A percentile compares a stretch with the other conserved stretches of the same genome.
phyloP scores from a whole-genome alignment of 2,797 vertebrate genomes.

The Podargus strigoides region DNA sequence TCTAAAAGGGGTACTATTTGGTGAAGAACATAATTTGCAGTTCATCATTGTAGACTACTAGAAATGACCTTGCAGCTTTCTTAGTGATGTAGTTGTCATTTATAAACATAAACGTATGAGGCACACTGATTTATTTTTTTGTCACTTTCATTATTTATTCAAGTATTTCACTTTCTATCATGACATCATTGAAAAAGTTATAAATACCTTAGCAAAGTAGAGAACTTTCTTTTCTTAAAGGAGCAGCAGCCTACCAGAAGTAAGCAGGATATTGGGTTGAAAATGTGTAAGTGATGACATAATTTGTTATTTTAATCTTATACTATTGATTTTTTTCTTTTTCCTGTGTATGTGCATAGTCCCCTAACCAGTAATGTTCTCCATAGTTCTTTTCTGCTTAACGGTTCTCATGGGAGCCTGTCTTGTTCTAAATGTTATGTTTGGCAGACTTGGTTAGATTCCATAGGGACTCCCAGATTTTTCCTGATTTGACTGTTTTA shows the following conservation, averaged over 20 bases:
- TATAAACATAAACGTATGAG: background rate
- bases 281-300: background rate
- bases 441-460: background rate
- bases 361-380: background rate
- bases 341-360: background rate
- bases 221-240: background rate
- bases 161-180: background rate
- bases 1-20: background rate
- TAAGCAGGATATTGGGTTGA: no score
- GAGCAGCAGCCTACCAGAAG: no score
- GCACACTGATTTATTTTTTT: background rate
- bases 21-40: background rate
- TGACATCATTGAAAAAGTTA: background rate
- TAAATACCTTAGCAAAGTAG: background rate
- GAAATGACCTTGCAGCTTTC: background rate
- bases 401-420: background rate
- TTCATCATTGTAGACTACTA: background rate
- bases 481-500: background rate
- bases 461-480: fast-evolving
- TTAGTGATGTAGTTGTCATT: background rate
- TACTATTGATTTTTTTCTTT: fast-evolving
- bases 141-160: background rate
- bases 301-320: background rate
- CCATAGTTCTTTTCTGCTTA: background rate
- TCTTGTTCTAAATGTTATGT: background rate